These are phyloP conservation scores for Oryzias celebensis DNA, from an alignment of 2,113 vertebrate genomes.

Conservation along the genomic window DNA sequence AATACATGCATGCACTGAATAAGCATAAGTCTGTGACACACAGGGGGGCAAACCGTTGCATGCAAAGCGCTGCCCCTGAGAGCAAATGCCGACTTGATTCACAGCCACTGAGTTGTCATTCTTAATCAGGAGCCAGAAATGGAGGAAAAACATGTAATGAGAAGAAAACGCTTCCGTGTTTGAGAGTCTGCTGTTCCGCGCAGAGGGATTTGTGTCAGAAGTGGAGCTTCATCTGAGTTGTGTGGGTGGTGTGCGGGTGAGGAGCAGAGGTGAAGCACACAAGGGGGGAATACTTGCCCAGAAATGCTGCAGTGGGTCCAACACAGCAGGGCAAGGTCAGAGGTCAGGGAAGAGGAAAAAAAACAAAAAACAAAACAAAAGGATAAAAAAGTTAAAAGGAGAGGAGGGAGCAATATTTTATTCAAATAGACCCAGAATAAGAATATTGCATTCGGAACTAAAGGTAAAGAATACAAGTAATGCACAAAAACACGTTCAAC, in stretches of 20 bases:
- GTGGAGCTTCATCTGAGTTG: constrained; percentile 32
- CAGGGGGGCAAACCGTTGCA: constrained; percentile 40
- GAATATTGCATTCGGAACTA: constrained; percentile 61
- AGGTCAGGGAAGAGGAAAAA: constrained; percentile 68
- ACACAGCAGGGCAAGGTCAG: constrained; percentile 78
- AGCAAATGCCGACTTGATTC: constrained; percentile 35
- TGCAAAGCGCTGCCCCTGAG: constrained; percentile 42
- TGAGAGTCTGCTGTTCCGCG: neutral
- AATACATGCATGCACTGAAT: constrained; percentile 38
- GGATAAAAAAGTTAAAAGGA: constrained; percentile 26
- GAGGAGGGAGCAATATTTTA: constrained; percentile 70
- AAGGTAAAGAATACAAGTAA: neutral
- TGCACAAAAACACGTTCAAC: neutral
- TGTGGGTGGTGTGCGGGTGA: constrained; percentile 7
- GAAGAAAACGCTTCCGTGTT: constrained; percentile 15
- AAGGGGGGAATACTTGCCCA: constrained; percentile 72
- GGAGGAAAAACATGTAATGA: constrained; percentile 12
- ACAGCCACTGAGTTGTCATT: constrained; percentile 17
- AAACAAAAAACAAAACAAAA: constrained; percentile 20
- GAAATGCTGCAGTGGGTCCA: constrained; percentile 61
- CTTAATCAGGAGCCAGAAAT: constrained; percentile 42
- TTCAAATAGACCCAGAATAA: constrained; percentile 71
- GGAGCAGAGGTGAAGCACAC: constrained; percentile 46
- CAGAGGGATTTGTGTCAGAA: neutral
- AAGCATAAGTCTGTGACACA: constrained; percentile 26